phyloP scores from a whole-genome alignment of 2,888 invertebrate genomes.

The Bellardia pandia region DNA sequence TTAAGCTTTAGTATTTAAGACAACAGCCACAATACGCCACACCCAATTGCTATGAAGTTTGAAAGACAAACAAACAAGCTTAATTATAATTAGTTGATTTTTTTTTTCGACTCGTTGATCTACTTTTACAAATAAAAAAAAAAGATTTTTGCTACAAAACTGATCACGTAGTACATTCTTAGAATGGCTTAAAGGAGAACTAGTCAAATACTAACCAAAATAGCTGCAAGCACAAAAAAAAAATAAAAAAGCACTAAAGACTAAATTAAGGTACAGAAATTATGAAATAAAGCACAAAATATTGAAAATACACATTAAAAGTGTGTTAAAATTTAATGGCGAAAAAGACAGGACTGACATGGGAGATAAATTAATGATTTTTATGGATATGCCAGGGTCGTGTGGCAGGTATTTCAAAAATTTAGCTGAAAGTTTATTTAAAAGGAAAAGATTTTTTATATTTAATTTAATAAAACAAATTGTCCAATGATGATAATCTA shows the following conservation, averaged over 20 bases:
- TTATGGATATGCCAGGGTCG: conserved; percentile 35
- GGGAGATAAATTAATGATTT: conserved; percentile 7
- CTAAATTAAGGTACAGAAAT: conserved; percentile 25
- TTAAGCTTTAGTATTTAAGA: conserved; percentile 28
- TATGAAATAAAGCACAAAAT: conserved; percentile 37
- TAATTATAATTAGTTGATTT: conserved; percentile 63
- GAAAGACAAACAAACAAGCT: conserved; percentile 52
- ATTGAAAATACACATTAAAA: not conserved
- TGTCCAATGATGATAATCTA: no score
- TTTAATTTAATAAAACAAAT: no score
- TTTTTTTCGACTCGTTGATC: conserved; percentile 61
- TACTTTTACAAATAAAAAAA: conserved; percentile 66
- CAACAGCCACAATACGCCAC: conserved; percentile 52
- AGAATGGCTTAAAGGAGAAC: conserved; percentile 65
- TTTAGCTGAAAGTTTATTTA: no score
- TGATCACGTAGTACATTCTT: conserved; percentile 56
- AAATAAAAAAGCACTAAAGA: not conserved
- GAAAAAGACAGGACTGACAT: conserved; percentile 8
- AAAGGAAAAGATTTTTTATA: no score
- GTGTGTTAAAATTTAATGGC: not conserved
- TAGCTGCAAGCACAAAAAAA: conserved; percentile 8
- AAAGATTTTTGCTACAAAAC: conserved; percentile 41
- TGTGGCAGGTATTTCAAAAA: not conserved
- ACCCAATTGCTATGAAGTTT: conserved; percentile 50
- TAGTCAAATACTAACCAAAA: conserved; percentile 41